These are phyloP conservation scores for Echinops telfairi DNA, from an alignment of 2,113 vertebrate genomes.

Conservation along the genomic window DNA sequence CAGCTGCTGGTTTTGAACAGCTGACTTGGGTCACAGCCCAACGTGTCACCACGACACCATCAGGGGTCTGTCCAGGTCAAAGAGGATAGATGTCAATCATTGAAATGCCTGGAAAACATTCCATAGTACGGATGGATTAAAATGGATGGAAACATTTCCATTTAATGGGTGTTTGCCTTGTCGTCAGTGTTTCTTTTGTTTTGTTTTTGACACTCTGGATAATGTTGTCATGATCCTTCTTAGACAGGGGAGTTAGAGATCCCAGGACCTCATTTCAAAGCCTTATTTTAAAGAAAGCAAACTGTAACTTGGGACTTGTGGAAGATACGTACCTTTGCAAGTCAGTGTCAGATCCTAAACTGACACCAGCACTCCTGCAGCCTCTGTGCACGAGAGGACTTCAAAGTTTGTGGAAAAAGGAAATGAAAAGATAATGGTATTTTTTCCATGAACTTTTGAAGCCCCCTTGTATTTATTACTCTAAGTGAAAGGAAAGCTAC, in stretches of 20 bases:
- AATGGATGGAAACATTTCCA: background rate
- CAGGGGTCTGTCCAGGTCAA: background rate
- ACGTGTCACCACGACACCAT: too few relatives aligned
- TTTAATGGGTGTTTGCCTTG: background rate
- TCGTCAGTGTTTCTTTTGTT: background rate
- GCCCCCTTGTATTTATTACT: background rate
- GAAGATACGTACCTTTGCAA: background rate
- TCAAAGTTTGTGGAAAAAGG: too few relatives aligned
- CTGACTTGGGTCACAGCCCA: too few relatives aligned
- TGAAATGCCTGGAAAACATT: background rate
- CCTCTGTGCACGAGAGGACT: background rate
- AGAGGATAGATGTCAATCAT: background rate
- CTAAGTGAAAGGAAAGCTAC: background rate
- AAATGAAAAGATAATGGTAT: too few relatives aligned
- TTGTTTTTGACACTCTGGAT: background rate
- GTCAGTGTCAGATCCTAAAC: background rate
- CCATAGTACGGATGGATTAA: background rate
- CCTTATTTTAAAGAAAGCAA: background rate
- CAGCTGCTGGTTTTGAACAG: too few relatives aligned
- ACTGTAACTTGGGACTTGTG: background rate
- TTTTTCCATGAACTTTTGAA: too few relatives aligned
- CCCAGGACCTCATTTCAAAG: too few relatives aligned
- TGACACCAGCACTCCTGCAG: background rate
- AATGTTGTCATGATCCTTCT: background rate
- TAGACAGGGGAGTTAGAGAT: background rate